phyloP scores from a whole-genome alignment of 2,888 invertebrate species.

The Eugnorisma glareosa region DNA sequence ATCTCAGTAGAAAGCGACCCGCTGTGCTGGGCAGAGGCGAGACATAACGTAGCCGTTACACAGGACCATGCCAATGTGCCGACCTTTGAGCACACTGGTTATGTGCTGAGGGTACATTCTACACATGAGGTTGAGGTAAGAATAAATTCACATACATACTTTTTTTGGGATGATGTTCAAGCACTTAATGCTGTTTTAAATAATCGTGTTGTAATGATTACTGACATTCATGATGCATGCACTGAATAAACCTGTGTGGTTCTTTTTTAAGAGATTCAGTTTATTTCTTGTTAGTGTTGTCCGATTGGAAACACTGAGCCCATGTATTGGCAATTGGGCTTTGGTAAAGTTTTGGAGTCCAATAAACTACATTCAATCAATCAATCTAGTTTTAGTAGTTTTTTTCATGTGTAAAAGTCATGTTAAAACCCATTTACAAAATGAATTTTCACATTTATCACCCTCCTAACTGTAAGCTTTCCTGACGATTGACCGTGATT shows the following conservation, averaged over 20 bases:
- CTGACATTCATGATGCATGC: too few species aligned
- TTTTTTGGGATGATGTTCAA: background rate
- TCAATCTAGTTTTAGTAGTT: too few species aligned
- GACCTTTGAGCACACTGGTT: constrained; percentile 95
- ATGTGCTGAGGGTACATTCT: constrained; percentile 89
- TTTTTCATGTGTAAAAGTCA: background rate
- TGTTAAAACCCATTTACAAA: background rate
- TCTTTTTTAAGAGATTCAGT: too few species aligned
- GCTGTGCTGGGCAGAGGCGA: constrained; percentile 95
- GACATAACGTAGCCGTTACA: constrained; percentile 92
- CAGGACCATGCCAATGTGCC: constrained; percentile 92
- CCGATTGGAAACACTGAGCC: background rate
- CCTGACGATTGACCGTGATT: background rate
- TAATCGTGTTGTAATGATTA: background rate
- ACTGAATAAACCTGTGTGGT: too few species aligned
- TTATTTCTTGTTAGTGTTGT: background rate
- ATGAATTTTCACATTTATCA: background rate
- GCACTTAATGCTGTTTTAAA: background rate
- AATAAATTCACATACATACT: too few species aligned
- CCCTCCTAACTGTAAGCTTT: background rate
- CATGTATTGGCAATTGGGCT: background rate
- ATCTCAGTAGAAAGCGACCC: constrained; percentile 93
- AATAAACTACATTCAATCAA: background rate
- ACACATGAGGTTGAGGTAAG: constrained; percentile 71
- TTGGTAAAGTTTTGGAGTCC: background rate